Evolutionary conservation across 2,888 invertebrate genomes (phyloP), one percentile per base, ranked within the genome.

Genomic region (Vesta saturnalis): DNA sequence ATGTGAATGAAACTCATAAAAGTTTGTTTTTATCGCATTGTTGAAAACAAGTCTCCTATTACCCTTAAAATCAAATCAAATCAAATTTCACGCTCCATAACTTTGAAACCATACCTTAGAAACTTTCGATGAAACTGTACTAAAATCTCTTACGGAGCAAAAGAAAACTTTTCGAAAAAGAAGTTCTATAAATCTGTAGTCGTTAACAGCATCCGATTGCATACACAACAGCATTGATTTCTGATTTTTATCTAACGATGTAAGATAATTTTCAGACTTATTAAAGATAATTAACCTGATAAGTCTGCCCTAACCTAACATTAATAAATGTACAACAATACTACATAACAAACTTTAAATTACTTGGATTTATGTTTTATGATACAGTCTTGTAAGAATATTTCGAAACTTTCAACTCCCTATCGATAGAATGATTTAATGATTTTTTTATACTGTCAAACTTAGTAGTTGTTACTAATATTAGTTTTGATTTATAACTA

Each of bases 151-250:
- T 55, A 63, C 19, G 16, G 46, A 58, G 54, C 63, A 23, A 12
- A 23, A 52, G 52, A 62, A 64, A 69, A 65, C 19, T 66, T 69
- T 66, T 47, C 16, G 60, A 64, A 55, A 68, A 47, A 59, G 69
- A 76, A 79, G 74, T 77, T 76, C 78, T 76, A 80, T 80, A 80
- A 80, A 80, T 80, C 78, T 76, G 75, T 65, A 77, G 75, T 76
- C 79, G 78, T 79, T 80, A 79, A 78, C 77, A 76, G 73, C 73
- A 72, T 75, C 75, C 77, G 69, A 77, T 77, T 76, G 78, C 78
- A 78, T n/a, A n/a, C 79, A 78, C 79, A 75, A 73, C 77, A 78
- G 77, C 75, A 74, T 72, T 75, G 77, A 77, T 77, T 77, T 77
- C 64, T 68, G 60, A 63, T 60, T 43, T 43, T 2, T 43, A 6